Percentiles rank a stretch among this genome's conserved stretches.
Conservation (phyloP, 2,113 vertebrate genomes). For the Plotosus lineatus region DNA sequence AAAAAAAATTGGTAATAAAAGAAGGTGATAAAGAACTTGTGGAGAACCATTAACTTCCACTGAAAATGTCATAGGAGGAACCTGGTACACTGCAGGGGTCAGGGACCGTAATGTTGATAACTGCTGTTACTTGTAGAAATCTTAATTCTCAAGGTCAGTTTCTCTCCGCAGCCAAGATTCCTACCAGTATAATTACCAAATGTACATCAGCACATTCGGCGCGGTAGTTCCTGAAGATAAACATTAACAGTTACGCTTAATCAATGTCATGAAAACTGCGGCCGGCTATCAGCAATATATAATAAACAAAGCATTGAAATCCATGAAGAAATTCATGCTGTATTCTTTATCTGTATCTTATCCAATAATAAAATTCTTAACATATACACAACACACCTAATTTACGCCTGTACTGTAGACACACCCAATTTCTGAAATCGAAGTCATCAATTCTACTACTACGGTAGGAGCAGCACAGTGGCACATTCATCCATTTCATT, state of each 20-base stretch:
- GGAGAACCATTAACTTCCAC: slow-evolving; percentile 20
- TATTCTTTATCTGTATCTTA: not conserved
- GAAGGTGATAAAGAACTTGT: not conserved
- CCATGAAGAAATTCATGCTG: not conserved
- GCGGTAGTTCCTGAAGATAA: not conserved
- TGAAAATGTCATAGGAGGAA: not conserved
- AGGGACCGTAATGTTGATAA: slow-evolving; percentile 25
- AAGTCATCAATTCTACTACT: not conserved
- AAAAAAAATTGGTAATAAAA: slow-evolving; percentile 7
- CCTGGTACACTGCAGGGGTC: slow-evolving; percentile 2
- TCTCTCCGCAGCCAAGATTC: not conserved
- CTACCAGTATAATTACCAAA: not conserved
- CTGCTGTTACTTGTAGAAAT: not conserved
- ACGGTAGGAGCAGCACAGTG: not conserved
- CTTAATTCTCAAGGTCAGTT: not conserved
- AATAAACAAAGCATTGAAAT: not conserved
- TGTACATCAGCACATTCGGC: not conserved
- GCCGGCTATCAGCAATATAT: not conserved
- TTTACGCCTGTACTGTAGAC: too few relatives aligned
- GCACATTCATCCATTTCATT: too few relatives aligned
- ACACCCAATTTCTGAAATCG: not conserved
- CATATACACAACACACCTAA: not conserved
- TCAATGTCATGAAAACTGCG: not conserved
- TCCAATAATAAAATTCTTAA: not conserved
- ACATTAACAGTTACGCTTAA: not conserved